phyloP scores from a whole-genome alignment of 1,140 invertebrate species.

The Zelostemma sp. region DNA sequence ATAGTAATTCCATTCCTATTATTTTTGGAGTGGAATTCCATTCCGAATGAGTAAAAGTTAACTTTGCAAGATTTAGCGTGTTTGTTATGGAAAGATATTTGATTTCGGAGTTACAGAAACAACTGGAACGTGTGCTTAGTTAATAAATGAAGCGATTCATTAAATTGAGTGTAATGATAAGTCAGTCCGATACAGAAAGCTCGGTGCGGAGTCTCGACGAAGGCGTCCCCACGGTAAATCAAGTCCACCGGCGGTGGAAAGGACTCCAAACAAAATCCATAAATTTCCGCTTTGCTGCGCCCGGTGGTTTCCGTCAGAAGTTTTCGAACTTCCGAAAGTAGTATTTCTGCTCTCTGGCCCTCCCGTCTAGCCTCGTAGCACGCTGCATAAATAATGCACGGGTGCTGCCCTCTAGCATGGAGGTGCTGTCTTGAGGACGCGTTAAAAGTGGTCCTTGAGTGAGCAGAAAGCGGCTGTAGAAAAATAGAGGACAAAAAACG shows the following conservation, averaged over 20 bases:
- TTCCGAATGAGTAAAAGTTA: too few species aligned
- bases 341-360: constrained; percentile 59
- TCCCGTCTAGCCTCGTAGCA: constrained; percentile 45
- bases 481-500: not conserved
- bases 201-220: constrained; percentile 32
- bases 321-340: constrained; percentile 66
- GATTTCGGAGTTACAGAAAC: too few species aligned
- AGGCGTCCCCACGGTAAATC: constrained; percentile 60
- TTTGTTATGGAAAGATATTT: too few species aligned
- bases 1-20: too few species aligned
- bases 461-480: constrained; percentile 14
- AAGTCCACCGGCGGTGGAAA: constrained; percentile 51
- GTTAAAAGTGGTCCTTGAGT: constrained; percentile 33
- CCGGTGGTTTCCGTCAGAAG: constrained; percentile 68
- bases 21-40: too few species aligned
- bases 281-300: constrained; percentile 65
- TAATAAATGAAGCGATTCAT: constrained; percentile 45
- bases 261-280: constrained; percentile 68
- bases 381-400: constrained; percentile 61
- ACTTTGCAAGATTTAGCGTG: too few species aligned
- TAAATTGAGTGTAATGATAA: constrained; percentile 42
- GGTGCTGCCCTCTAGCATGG: constrained; percentile 27
- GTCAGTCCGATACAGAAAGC: constrained; percentile 42
- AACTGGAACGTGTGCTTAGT: too few species aligned
- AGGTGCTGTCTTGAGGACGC: constrained; percentile 30